Evolutionary conservation across 2,797 vertebrate genomes (phyloP), one percentile per base, ranked within the genome.

Genomic region (Steatocranus sp.): DNA sequence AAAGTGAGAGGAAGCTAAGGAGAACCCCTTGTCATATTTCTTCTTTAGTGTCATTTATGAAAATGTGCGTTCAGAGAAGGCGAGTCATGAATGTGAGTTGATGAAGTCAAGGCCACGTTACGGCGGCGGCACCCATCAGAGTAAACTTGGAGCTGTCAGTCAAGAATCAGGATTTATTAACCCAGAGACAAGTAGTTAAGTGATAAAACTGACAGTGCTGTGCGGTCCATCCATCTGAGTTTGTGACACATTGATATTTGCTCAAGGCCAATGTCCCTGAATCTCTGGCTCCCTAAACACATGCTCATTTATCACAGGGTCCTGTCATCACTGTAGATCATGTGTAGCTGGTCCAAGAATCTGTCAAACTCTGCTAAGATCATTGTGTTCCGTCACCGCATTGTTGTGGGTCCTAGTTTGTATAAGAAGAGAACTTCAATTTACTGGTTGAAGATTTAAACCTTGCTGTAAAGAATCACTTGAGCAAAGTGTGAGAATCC

Each of bases 41-140:
- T 88, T 75, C n/a, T 78, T 89, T 83, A 86, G 58, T 86, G 88
- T 88, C 85, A 86, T 87, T 90, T 89, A 87, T 83, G 88, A 90
- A 88, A 89, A 89, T 73, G 68, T 73, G 68, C 84, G 84, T 58
- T 80, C 68, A n/a, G 76, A 76, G 87, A 23, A 85, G 41, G 2
- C 12, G 12, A 80, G 74, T 74, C 80, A 63, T 79, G 81, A 89
- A 88, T 54, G 56, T 3, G 43, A 74, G 75, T 36, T 78, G 87
- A 91, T 82, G 84, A 86, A 89, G 82, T 87, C 82, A 61, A 78
- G 87, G 41, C 68, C 18, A 9, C 43, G 11, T 48, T 73, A 73
- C 2, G 11, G 88, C 14, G 9, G 49, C 18, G 1, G 46, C 1
- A 9, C 38, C 76, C 48, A 14, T 68, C 5, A n/a, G 43, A 38